Evolutionary conservation across 2,888 invertebrate species (phyloP).

Genomic region (Athalia cordata): DNA sequence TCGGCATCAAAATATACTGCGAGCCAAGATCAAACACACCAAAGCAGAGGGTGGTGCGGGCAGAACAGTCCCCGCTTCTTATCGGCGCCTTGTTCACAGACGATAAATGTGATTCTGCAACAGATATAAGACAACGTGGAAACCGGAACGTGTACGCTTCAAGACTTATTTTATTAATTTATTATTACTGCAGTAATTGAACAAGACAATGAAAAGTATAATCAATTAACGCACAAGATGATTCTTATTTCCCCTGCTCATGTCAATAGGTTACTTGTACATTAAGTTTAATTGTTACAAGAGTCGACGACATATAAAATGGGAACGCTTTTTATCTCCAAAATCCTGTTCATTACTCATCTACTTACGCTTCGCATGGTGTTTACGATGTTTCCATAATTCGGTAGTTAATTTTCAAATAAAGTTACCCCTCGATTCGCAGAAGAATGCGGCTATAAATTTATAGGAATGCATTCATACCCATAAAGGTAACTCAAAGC

Average conservation of each 20-base stretch:
- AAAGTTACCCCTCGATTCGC: background rate
- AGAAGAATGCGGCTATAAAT: slow-evolving; percentile 9
- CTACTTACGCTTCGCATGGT: background rate
- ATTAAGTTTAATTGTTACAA: too few relatives aligned
- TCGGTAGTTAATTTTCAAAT: slow-evolving; percentile 27
- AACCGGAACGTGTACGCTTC: background rate
- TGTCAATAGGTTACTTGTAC: too few relatives aligned
- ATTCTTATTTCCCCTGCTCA: too few relatives aligned
- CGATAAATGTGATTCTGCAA: slow-evolving; percentile 34
- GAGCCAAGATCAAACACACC: slow-evolving; percentile 72
- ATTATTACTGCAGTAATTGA: background rate
- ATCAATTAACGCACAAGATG: too few relatives aligned
- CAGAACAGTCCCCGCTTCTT: slow-evolving; percentile 41
- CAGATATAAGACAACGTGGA: slow-evolving; percentile 8
- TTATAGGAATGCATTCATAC: slow-evolving; percentile 21
- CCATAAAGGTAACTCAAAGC: background rate
- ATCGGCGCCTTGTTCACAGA: slow-evolving; percentile 33
- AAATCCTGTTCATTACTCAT: background rate
- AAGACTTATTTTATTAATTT: background rate
- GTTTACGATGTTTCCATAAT: slow-evolving; percentile 28
- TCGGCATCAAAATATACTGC: slow-evolving; percentile 73
- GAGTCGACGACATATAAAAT: too few relatives aligned
- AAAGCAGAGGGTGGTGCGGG: slow-evolving; percentile 59
- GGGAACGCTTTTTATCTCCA: background rate
- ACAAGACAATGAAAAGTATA: background rate